Evolutionary conservation across 2,113 vertebrate genomes (phyloP).

Genomic region (Chroicocephalus ridibundus): DNA sequence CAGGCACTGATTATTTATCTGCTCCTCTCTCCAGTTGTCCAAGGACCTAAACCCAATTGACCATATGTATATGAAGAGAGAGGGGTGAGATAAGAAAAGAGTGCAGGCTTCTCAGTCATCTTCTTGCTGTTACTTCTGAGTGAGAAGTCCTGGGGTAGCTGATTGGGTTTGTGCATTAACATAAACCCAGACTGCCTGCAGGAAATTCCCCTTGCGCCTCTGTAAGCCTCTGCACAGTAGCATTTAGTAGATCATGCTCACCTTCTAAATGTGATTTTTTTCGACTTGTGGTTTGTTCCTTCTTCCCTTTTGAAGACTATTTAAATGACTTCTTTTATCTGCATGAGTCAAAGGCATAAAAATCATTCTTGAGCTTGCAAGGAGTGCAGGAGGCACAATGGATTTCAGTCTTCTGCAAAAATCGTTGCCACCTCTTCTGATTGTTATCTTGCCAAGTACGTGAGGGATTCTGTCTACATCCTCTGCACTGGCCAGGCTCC

Average conservation of each 20-base stretch:
- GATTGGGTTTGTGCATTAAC: not conserved
- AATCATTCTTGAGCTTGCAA: not conserved
- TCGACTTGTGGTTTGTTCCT: not conserved
- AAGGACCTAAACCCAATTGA: not conserved
- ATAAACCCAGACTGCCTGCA: not conserved
- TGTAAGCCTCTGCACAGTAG: not conserved
- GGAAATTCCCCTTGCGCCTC: not conserved
- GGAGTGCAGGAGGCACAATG: not conserved
- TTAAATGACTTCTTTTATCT: not conserved
- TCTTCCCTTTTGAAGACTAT: not conserved
- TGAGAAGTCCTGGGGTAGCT: not conserved
- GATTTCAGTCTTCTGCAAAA: not conserved
- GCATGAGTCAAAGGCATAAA: not conserved
- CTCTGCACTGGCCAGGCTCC: not conserved
- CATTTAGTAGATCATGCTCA: not conserved
- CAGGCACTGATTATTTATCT: not conserved
- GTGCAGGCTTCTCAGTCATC: not conserved
- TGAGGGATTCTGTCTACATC: not conserved
- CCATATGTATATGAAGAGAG: not conserved
- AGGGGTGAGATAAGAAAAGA: not conserved
- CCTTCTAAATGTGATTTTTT: not conserved
- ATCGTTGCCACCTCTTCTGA: not conserved
- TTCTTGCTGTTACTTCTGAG: not conserved
- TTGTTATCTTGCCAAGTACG: fast-evolving
- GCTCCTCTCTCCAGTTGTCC: not conserved